phyloP scores from a whole-genome alignment of 2,797 vertebrate genomes.

The Characodon lateralis region DNA sequence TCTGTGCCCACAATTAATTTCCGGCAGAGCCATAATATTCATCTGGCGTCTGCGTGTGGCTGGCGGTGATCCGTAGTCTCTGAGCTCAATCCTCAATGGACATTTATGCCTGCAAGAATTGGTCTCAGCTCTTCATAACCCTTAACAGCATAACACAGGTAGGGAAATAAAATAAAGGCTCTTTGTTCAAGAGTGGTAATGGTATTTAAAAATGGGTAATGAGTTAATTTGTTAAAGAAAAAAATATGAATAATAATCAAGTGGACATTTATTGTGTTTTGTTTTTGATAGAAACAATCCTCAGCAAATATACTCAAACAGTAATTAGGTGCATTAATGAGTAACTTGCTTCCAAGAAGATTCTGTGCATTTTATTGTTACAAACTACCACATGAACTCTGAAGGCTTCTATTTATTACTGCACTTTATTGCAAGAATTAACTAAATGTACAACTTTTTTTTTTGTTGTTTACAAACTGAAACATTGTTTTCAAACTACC shows the following conservation, averaged over 20 bases:
- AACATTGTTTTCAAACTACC: too few species aligned
- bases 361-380: too few species aligned
- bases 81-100: conserved; percentile 62
- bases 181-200: conserved; percentile 3
- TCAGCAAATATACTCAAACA: background rate
- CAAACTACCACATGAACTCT: too few species aligned
- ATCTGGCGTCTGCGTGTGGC: conserved; percentile 70
- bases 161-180: background rate
- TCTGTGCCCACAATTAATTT: conserved; percentile 82
- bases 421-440: too few species aligned
- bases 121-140: background rate
- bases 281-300: background rate
- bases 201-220: background rate
- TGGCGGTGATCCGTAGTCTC: conserved; percentile 62
- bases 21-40: conserved; percentile 77
- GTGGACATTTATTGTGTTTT: background rate
- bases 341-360: too few species aligned
- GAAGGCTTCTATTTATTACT: too few species aligned
- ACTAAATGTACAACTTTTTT: too few species aligned
- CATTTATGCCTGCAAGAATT: conserved; percentile 61
- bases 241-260: background rate
- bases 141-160: background rate
- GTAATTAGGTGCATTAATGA: background rate
- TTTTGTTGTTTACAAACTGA: too few species aligned
- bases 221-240: conserved; percentile 1